phyloP scores from a whole-genome alignment of 1,140 invertebrate genomes.

The Psix sp. region DNA sequence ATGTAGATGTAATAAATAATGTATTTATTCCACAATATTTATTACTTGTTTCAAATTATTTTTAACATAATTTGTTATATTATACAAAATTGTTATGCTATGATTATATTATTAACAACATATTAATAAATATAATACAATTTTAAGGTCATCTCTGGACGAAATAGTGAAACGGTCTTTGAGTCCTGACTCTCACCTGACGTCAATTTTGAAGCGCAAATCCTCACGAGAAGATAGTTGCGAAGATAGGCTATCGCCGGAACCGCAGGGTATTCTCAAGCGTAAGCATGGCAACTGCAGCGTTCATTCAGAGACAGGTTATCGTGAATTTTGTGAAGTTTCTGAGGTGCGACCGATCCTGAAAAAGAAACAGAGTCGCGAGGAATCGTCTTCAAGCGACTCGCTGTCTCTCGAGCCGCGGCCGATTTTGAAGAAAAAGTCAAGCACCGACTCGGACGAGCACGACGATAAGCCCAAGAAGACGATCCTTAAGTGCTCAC shows the following conservation, averaged over 20 bases:
- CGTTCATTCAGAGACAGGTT: conserved; percentile 52
- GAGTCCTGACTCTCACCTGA: conserved; percentile 77
- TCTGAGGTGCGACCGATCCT: conserved; percentile 86
- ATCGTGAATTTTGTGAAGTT: conserved; percentile 67
- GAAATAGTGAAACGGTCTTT: conserved; percentile 80
- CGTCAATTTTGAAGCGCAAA: conserved; percentile 83
- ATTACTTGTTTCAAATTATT: too few relatives aligned
- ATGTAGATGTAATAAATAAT: too few relatives aligned
- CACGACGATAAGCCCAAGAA: conserved; percentile 83
- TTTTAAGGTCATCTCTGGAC: conserved; percentile 81
- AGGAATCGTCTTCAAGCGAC: conserved; percentile 77
- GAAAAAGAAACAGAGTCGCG: conserved; percentile 82
- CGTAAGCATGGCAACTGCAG: conserved; percentile 80
- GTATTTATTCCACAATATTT: too few relatives aligned
- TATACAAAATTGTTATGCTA: too few relatives aligned
- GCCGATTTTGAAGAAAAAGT: conserved; percentile 91
- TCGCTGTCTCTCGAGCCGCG: conserved; percentile 68
- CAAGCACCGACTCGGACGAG: conserved; percentile 87
- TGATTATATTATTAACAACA: too few relatives aligned
- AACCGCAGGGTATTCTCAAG: conserved; percentile 87
- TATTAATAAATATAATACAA: not conserved
- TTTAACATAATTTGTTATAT: too few relatives aligned
- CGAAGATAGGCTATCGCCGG: conserved; percentile 78
- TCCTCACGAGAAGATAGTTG: conserved; percentile 80
- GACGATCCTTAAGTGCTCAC: conserved; percentile 87